Conservation (phyloP, 2,113 vertebrate species). For the Platichthys flesus region DNA sequence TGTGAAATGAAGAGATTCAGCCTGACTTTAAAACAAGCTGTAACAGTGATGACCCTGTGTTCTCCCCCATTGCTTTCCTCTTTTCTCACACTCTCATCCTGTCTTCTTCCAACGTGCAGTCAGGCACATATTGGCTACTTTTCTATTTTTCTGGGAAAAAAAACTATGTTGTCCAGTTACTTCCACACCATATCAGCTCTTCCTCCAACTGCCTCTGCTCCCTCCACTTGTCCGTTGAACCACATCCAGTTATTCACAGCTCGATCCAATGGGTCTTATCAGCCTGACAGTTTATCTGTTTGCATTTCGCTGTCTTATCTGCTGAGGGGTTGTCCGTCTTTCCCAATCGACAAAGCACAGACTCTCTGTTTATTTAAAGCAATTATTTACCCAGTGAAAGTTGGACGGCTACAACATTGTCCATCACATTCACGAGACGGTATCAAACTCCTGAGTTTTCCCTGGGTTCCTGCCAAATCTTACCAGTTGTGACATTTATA, state of each 20-base stretch:
- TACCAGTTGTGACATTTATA: neutral
- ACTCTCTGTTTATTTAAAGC: constrained; percentile 38
- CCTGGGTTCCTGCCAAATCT: neutral
- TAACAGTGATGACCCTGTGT: constrained; percentile 44
- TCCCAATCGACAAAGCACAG: constrained; percentile 32
- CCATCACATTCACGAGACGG: neutral
- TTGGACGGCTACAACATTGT: constrained; percentile 13
- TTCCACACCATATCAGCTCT: constrained; percentile 19
- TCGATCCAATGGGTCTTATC: constrained; percentile 51
- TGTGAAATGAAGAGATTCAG: constrained; percentile 69
- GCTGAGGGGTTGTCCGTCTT: constrained; percentile 49
- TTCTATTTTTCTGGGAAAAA: constrained; percentile 41
- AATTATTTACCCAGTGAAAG: constrained; percentile 14
- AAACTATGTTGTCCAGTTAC: constrained; percentile 24
- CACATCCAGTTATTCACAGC: constrained; percentile 40
- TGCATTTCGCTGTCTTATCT: constrained; percentile 47
- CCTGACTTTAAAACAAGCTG: constrained; percentile 50
- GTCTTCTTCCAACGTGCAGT: constrained; percentile 19
- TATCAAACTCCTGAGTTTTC: neutral
- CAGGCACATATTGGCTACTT: constrained; percentile 35
- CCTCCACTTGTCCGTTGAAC: constrained; percentile 12
- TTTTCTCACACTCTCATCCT: constrained; percentile 26
- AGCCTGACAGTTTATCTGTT: constrained; percentile 44
- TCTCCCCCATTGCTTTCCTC: constrained; percentile 36
- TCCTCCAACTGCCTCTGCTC: constrained; percentile 19